Evolutionary conservation across 1,140 invertebrate species (phyloP).

Genomic region (Pectinophora gossypiella): DNA sequence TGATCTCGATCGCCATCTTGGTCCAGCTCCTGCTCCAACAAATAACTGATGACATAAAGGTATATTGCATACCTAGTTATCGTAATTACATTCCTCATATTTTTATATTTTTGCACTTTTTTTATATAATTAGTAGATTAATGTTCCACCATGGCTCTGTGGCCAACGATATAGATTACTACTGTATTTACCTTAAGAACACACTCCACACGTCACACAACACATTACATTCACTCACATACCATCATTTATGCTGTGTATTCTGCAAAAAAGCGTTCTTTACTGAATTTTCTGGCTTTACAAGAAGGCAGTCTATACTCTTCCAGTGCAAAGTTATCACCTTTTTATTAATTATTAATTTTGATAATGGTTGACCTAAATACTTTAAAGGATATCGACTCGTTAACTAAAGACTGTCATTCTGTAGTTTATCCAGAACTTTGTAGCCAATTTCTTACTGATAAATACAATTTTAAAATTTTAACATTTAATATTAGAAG

Average conservation of each 20-base stretch:
- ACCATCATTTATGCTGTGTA: not conserved
- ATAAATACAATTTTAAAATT: not conserved
- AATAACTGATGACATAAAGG: not conserved
- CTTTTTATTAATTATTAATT: not conserved
- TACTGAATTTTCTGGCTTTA: not conserved
- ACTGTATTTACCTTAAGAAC: not conserved
- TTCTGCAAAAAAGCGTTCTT: too few species aligned
- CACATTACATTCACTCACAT: not conserved
- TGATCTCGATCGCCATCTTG: not conserved
- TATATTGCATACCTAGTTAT: not conserved
- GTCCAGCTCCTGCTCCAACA: not conserved
- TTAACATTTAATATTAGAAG: not conserved
- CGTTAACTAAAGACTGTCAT: not conserved
- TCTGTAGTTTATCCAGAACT: not conserved
- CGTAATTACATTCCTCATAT: not conserved
- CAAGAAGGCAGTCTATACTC: not conserved
- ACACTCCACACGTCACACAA: not conserved
- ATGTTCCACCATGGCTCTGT: not conserved
- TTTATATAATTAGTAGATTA: not conserved
- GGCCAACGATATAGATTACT: not conserved
- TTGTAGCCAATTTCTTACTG: not conserved
- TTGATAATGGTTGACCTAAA: not conserved
- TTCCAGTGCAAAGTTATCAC: not conserved
- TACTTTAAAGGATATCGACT: not conserved
- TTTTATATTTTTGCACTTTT: not conserved